These are phyloP conservation scores for Tyrannus savana DNA, from an alignment of 2,113 vertebrate genomes.

Conservation along the genomic window DNA sequence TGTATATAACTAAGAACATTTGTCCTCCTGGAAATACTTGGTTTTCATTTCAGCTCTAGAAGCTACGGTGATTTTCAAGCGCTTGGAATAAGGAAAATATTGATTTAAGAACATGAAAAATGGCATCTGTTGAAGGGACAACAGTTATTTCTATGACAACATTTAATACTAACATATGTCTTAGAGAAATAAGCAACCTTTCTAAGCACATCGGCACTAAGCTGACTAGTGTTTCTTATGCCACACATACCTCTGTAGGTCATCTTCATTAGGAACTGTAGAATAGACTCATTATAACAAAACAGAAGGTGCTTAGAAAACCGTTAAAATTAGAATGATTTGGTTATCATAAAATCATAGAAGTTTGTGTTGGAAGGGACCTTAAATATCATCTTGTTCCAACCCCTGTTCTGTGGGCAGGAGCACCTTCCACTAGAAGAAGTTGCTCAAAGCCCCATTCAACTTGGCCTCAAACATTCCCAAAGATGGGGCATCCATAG, in stretches of 20 bases:
- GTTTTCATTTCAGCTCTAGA: not conserved
- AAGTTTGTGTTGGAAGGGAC: not conserved
- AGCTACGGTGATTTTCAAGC: not conserved
- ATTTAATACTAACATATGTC: not conserved
- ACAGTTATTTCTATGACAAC: not conserved
- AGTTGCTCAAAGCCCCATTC: not conserved
- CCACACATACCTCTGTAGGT: not conserved
- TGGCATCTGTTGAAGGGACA: not conserved
- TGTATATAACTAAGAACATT: not conserved
- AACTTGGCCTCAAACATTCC: not conserved
- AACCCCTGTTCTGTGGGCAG: not conserved
- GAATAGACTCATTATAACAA: not conserved
- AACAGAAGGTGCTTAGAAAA: not conserved
- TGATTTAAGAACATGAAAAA: not conserved
- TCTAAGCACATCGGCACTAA: not conserved
- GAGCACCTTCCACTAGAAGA: not conserved
- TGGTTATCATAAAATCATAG: not conserved
- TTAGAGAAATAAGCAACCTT: not conserved
- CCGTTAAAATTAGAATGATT: not conserved
- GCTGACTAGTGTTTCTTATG: not conserved
- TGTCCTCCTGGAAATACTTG: not conserved
- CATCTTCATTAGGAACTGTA: constrained; percentile 5
- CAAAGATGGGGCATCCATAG: not conserved
- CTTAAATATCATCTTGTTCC: not conserved
- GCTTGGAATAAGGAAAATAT: not conserved